Percentiles rank a stretch among this genome's conserved stretches.
Evolutionary conservation across 2,113 vertebrate genomes (phyloP).

Genomic region (Syrrhaptes paradoxus): DNA sequence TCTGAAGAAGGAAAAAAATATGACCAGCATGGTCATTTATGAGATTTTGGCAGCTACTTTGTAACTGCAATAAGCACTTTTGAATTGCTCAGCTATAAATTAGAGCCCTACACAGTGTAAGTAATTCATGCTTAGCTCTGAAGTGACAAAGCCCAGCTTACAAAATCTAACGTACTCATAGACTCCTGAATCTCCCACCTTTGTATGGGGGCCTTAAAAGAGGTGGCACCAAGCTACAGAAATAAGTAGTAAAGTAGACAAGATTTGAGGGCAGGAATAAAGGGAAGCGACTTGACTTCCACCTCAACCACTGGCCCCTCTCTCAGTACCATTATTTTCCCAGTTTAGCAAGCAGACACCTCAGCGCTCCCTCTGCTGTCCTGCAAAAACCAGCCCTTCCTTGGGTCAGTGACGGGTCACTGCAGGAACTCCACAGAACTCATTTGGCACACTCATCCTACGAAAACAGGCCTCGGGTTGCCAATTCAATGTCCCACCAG

Average conservation of each 20-base stretch:
- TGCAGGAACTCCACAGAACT: neutral
- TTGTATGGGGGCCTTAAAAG: neutral
- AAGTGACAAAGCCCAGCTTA: neutral
- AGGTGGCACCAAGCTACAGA: neutral
- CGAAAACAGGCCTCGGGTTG: neutral
- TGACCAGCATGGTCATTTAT: slow-evolving; percentile 30
- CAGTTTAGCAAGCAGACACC: neutral
- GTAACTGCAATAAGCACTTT: slow-evolving; percentile 5
- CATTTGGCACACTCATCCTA: neutral
- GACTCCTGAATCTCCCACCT: neutral
- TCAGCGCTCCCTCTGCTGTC: neutral
- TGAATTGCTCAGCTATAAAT: neutral
- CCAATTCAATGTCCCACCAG: rapidly evolving
- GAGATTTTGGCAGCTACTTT: slow-evolving; percentile 37
- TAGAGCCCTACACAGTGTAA: neutral
- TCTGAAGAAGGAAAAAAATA: slow-evolving; percentile 48
- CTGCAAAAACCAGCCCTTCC: neutral
- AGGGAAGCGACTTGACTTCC: neutral
- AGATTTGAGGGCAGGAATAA: neutral
- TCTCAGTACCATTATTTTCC: neutral
- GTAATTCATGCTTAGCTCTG: neutral
- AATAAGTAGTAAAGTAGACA: neutral
- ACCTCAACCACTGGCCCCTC: neutral
- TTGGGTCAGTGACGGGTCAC: rapidly evolving
- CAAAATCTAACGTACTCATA: neutral